Conservation (phyloP, 2,888 invertebrate species). For the Mactromeris polynyma region DNA sequence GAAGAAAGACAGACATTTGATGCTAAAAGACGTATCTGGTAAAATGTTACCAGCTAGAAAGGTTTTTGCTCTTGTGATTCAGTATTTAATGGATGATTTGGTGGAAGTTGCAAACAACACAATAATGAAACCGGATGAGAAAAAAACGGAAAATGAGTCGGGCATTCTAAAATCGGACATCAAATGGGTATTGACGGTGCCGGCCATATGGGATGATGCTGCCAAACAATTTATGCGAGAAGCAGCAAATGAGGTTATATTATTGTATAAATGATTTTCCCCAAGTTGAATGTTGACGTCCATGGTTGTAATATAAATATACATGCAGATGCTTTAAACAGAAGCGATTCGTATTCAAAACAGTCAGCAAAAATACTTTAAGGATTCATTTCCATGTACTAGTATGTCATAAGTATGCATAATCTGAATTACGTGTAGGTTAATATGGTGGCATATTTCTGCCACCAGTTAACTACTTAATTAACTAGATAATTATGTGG, state of each 20-base stretch:
- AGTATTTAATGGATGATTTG: neutral
- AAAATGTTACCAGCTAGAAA: neutral
- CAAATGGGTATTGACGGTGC: neutral
- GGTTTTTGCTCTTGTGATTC: neutral
- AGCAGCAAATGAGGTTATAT: neutral
- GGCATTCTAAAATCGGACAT: neutral
- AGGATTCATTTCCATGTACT: too few relatives aligned
- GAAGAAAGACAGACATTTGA: neutral
- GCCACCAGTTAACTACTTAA: too few relatives aligned
- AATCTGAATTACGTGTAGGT: too few relatives aligned
- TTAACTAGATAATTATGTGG: too few relatives aligned
- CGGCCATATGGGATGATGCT: neutral
- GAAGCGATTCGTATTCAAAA: too few relatives aligned
- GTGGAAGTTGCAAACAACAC: neutral
- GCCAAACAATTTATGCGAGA: slow-evolving; percentile 14
- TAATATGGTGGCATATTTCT: too few relatives aligned
- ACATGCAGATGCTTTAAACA: too few relatives aligned
- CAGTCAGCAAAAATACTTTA: too few relatives aligned
- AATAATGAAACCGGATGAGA: neutral
- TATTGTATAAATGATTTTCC: neutral
- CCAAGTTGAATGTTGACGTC: neutral
- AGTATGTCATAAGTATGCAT: too few relatives aligned
- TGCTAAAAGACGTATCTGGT: neutral
- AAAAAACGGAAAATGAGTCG: neutral
- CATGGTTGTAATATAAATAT: neutral